These are phyloP conservation scores for Fabriciana adippe DNA, from an alignment of 2,888 invertebrate genomes.

Conservation along the genomic window DNA sequence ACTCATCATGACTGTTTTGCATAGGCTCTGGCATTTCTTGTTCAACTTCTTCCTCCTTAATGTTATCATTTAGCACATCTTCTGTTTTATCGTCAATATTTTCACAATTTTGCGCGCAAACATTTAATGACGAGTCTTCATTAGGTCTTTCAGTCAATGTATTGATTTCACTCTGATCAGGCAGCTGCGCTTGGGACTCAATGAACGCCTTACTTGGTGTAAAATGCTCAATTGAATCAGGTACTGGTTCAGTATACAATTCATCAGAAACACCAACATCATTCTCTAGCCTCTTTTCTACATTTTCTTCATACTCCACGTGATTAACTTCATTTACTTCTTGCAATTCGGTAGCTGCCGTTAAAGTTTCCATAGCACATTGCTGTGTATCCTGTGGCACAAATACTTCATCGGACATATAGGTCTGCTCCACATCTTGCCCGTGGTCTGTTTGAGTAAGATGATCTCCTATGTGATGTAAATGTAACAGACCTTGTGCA, in stretches of 20 bases:
- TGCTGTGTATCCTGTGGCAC: slow-evolving; percentile 52
- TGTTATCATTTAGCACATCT: slow-evolving; percentile 31
- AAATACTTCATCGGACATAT: slow-evolving; percentile 63
- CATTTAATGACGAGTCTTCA: slow-evolving; percentile 39
- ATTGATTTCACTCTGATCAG: slow-evolving; percentile 56
- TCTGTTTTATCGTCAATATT: slow-evolving; percentile 33
- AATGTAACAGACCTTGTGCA: slow-evolving; percentile 69
- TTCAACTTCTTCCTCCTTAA: slow-evolving; percentile 32
- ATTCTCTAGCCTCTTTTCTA: slow-evolving; percentile 62
- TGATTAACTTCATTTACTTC: slow-evolving; percentile 53
- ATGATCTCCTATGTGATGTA: slow-evolving; percentile 70
- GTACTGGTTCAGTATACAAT: slow-evolving; percentile 63
- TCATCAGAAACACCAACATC: slow-evolving; percentile 50
- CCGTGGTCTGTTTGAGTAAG: slow-evolving; percentile 58
- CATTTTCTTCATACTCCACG: slow-evolving; percentile 57
- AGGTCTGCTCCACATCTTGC: slow-evolving; percentile 67
- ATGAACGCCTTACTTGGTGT: slow-evolving; percentile 50
- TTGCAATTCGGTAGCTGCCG: slow-evolving; percentile 50
- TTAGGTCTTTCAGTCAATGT: slow-evolving; percentile 47
- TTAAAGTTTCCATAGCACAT: slow-evolving; percentile 57
- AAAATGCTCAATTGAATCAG: slow-evolving; percentile 59
- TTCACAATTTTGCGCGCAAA: slow-evolving; percentile 39
- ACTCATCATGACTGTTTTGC: slow-evolving; percentile 37
- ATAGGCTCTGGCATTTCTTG: slow-evolving; percentile 31
- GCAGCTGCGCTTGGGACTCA: slow-evolving; percentile 50